Conservation (phyloP, 2,113 vertebrate genomes). For the Regulus satrapa region DNA sequence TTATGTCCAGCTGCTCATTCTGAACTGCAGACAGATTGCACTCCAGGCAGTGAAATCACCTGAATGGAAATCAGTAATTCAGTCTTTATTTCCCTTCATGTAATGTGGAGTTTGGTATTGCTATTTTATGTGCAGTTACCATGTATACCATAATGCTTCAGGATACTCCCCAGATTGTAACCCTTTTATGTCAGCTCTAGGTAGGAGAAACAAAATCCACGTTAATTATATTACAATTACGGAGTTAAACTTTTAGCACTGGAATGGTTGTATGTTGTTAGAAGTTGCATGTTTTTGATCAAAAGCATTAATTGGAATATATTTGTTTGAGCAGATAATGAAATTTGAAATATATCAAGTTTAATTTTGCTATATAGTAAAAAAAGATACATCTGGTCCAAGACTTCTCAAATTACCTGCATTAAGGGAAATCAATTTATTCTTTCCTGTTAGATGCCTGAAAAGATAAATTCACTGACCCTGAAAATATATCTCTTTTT, state of each 20-base stretch:
- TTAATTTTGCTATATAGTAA: not conserved
- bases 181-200: not conserved
- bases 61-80: not conserved
- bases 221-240: not conserved
- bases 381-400: not conserved
- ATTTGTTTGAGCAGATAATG: not conserved
- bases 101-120: not conserved
- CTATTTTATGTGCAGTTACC: not conserved
- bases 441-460: not conserved
- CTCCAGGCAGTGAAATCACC: not conserved
- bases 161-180: not conserved
- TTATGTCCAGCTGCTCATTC: not conserved
- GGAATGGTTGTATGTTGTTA: not conserved
- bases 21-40: not conserved
- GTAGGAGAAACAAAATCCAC: not conserved
- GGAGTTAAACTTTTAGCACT: not conserved
- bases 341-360: not conserved
- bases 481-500: constrained; percentile 61
- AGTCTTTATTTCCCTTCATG: not conserved
- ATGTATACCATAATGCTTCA: not conserved
- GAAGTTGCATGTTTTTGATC: not conserved
- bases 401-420: not conserved
- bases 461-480: constrained; percentile 66
- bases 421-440: not conserved
- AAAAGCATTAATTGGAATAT: not conserved